Evolutionary conservation across 1,140 invertebrate species (phyloP).

Genomic region (Eciton burchellii): DNA sequence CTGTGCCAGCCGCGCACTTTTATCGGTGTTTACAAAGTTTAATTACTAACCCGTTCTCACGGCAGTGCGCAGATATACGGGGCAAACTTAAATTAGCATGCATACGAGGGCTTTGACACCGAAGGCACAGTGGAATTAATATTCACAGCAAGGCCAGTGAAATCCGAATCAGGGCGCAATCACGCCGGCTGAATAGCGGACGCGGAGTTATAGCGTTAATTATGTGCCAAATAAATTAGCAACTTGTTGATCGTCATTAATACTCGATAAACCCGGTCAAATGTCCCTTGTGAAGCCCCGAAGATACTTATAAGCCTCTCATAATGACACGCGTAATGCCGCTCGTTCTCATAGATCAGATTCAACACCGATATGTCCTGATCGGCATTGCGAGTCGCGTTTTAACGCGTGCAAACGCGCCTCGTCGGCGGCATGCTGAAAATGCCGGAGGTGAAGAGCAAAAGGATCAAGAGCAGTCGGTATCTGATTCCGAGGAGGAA

Average conservation of each 20-base stretch:
- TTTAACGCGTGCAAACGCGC: slow-evolving; percentile 8
- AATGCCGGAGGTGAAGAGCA: no score
- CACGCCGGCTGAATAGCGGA: slow-evolving; percentile 24
- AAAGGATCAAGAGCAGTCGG: background rate
- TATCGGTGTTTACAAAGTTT: slow-evolving; percentile 48
- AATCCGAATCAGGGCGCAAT: slow-evolving; percentile 31
- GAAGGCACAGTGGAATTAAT: slow-evolving; percentile 57
- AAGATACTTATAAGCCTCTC: slow-evolving; percentile 30
- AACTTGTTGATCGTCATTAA: slow-evolving; percentile 73
- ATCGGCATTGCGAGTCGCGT: slow-evolving; percentile 48
- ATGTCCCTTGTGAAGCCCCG: background rate
- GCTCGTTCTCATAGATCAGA: slow-evolving; percentile 8
- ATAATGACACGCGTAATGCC: background rate
- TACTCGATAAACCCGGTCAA: slow-evolving; percentile 51
- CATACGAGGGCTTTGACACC: slow-evolving; percentile 57
- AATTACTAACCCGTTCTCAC: slow-evolving; percentile 36
- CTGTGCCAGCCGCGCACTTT: slow-evolving; percentile 23
- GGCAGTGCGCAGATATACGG: background rate
- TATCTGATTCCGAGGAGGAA: background rate
- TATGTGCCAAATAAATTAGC: slow-evolving; percentile 68
- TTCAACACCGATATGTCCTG: slow-evolving; percentile 34
- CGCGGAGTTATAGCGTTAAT: slow-evolving; percentile 58
- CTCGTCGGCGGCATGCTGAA: no score
- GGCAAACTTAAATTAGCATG: slow-evolving; percentile 56
- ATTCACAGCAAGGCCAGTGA: slow-evolving; percentile 50